Evolutionary conservation across 2,888 invertebrate genomes (phyloP), one percentile per base, ranked within the genome.

Genomic region (Coenonympha glycerion): DNA sequence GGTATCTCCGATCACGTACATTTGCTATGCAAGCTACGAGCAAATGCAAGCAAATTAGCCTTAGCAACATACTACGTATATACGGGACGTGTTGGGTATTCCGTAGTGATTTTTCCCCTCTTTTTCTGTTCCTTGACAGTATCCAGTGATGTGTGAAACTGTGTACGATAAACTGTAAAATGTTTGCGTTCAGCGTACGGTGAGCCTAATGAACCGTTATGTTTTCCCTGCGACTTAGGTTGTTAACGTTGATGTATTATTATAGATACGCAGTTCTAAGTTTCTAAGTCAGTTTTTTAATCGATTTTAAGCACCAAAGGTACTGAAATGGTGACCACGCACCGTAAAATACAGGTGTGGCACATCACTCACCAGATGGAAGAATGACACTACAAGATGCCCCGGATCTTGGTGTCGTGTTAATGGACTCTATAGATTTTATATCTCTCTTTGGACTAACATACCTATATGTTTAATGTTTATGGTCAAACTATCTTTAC

Each of bases 151-250:
- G 73, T 72, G 73, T 73, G 77, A 78, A 75, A 76, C 75, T 63
- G 73, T 69, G 63, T 68, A 67, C 74, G 76, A 76, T 77, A 75
- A 78, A 83, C 74, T 71, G 75, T 71, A 66, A 65, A 66, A 71
- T 84, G 77, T 86, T 85, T 84, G 71, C 77, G 58, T 66, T 71
- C 64, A 68, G 76, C 76, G 72, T 73, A 67, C 71, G 69, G 70
- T 64, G 65, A 64, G 74, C 58, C 68, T 83, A 85, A 86, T 86
- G 85, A 86, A 87, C 86, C 87, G 87, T 86, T 87, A 86, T 83
- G 77, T 85, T 86, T 79, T 79, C 77, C 59, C 72, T 73, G 69
- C 75, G 79, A 83, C 80, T 83, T 74, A 69, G 76, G 63, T 66
- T 73, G 67, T 63, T 65, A 69, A 65, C 60, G 64, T 22, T 2